These are phyloP conservation scores for rat (Rattus norvegicus) DNA, from an alignment of 2,113 vertebrate species.

Conservation along the genomic window GRCr8 NC_086039.1:28023001-28023500, in stretches of 20 bases:
- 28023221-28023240: constrained; percentile 35
- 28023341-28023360: background rate
- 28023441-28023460: background rate
- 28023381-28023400: background rate
- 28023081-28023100: background rate
- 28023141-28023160: background rate
- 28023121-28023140: background rate
- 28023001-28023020: background rate
- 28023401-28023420: background rate
- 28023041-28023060: background rate
- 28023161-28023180: background rate
- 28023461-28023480: constrained; percentile 31
- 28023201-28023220: background rate
- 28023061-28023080: background rate
- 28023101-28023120: background rate
- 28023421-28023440: constrained; percentile 7
- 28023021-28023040: background rate
- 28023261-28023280: background rate
- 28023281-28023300: background rate
- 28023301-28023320: background rate
- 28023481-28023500: constrained; percentile 25
- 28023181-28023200: background rate
- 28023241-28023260: background rate
- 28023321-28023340: background rate
- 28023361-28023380: background rate